Evolutionary conservation across 1,140 invertebrate genomes (phyloP), one percentile per base, ranked within the genome.

Genomic region (Dolichoris vasculosae): DNA sequence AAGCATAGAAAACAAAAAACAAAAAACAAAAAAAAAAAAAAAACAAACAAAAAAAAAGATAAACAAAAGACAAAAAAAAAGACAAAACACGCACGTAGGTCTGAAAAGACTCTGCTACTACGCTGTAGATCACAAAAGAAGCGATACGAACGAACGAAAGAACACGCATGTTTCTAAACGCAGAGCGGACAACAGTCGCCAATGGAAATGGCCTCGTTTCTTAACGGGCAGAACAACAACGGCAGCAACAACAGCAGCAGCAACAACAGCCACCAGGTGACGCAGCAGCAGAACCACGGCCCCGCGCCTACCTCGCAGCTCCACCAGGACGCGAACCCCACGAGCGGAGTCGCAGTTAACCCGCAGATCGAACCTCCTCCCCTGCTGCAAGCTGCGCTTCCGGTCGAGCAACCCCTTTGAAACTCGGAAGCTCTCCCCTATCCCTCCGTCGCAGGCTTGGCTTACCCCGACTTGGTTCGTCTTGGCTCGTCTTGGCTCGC

Each of bases 161-260:
- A 93, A 93, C 91, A 93, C 90, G 90, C 91, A 93, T 93, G 90
- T 93, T 93, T 93, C 91, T 93, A 89, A 93, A 93, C 82, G 82
- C 91, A 93, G 93, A 93, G 90, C 91, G 93, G 92, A 89, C 91
- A 92, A 89, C 91, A 93, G 84, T 89, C 92, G 79, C 89, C 92
- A 89, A 95, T 95, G 93, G 95, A 95, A 93, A 94, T 95, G 94
- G 94, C 94, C 63, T 94, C 94, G 88, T 94, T 94, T 92, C 92
- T 94, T 88, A 93, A 94, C 88, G 94, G 94, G 67, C 94, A 95
- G 89, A 95, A 95, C 92, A 95, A 95, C 94, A 95, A 95, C 90
- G 93, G 92, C 87, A 94, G 75, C 75, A 76, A 35, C 82, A 64
- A 81, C 32, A 38, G 38, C 43, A n/a, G 92, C 87, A 94, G 75